A percentile compares a stretch with the other conserved stretches of the same genome.
Evolutionary conservation across 2,888 invertebrate species (phyloP).

Genomic region (Sminthurinus aureus): DNA sequence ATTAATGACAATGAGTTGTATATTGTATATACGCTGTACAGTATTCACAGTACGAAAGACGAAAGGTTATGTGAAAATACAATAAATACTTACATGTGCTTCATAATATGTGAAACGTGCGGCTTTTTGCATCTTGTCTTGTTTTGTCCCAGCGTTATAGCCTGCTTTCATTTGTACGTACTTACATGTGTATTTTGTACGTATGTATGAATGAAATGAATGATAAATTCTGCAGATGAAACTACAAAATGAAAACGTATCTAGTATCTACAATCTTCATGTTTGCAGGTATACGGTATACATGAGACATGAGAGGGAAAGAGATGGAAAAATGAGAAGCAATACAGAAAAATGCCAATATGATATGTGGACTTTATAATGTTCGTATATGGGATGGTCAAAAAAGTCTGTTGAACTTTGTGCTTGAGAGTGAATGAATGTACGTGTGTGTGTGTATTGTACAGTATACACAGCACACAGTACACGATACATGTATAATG

Average conservation of each 20-base stretch:
- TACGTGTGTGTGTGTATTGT: background rate
- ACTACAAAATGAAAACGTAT: background rate
- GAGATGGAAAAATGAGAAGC: background rate
- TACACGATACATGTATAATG: too few relatives aligned
- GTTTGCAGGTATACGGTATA: too few relatives aligned
- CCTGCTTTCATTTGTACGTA: too few relatives aligned
- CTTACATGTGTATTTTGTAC: too few relatives aligned
- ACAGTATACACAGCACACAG: too few relatives aligned
- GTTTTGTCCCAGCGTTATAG: too few relatives aligned
- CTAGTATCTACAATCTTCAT: too few relatives aligned
- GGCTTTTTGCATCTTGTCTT: background rate
- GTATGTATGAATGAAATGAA: background rate
- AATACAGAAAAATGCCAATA: background rate
- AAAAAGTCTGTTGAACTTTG: background rate
- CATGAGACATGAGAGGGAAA: background rate
- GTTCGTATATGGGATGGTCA: background rate
- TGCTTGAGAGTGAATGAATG: background rate
- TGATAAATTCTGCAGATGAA: background rate
- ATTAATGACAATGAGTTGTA: too few relatives aligned
- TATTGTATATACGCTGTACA: too few relatives aligned
- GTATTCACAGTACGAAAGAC: too few relatives aligned
- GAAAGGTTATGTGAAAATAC: background rate
- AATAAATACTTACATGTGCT: background rate
- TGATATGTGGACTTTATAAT: background rate
- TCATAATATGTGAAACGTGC: background rate